These are phyloP conservation scores for Bombus superbus DNA, from an alignment of 1,140 invertebrate genomes.

Conservation along the genomic window DNA sequence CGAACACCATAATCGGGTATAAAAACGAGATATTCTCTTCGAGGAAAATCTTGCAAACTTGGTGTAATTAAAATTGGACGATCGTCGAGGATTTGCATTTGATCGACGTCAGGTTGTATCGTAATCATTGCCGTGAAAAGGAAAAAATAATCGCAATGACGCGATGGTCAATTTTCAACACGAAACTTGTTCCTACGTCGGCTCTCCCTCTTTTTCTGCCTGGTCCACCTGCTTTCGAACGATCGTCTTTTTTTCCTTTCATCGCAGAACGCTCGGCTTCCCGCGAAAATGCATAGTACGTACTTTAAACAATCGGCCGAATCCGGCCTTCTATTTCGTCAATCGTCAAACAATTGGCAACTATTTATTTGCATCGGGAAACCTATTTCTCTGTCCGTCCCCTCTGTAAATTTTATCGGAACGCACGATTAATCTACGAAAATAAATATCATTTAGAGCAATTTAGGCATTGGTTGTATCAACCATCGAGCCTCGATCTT, in stretches of 20 bases:
- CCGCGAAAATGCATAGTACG: slow-evolving; percentile 55
- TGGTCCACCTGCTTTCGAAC: slow-evolving; percentile 61
- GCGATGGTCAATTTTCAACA: slow-evolving; percentile 58
- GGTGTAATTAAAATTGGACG: not conserved
- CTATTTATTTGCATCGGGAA: not conserved
- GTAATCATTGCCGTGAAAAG: slow-evolving; percentile 24
- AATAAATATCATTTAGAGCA: too few relatives aligned
- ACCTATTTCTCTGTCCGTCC: not conserved
- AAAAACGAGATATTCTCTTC: not conserved
- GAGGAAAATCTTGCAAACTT: not conserved
- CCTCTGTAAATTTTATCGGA: not conserved
- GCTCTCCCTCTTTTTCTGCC: slow-evolving; percentile 53
- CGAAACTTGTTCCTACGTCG: slow-evolving; percentile 55
- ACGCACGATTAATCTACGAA: not conserved
- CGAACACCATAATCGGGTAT: not conserved
- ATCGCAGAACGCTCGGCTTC: slow-evolving; percentile 49
- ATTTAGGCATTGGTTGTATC: not conserved
- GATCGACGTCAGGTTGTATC: not conserved
- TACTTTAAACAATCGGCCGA: slow-evolving; percentile 34
- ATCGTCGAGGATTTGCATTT: not conserved
- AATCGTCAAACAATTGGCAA: not conserved
- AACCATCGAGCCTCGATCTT: not conserved
- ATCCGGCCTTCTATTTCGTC: not conserved
- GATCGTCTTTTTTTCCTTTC: slow-evolving; percentile 53
- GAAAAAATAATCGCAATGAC: slow-evolving; percentile 23